These are phyloP conservation scores for Zoanthus solanderi DNA, from an alignment of 92 coral and sea anemone genomes.

Conservation along the genomic window DNA sequence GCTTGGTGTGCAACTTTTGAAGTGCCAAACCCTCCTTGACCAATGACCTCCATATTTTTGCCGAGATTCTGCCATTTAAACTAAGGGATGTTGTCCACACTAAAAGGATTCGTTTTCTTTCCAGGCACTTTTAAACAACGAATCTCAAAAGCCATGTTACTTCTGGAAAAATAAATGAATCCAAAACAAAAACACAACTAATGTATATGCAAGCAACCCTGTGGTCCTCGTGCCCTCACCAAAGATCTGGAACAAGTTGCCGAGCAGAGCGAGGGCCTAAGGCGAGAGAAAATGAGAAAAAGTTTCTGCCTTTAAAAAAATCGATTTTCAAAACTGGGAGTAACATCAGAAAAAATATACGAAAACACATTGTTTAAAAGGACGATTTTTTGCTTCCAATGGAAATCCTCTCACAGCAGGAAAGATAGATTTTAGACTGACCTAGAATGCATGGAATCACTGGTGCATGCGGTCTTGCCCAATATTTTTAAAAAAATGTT, in stretches of 20 bases:
- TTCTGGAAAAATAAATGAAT: slow-evolving; percentile 1
- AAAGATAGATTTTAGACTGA: not conserved
- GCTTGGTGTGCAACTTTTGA: no score
- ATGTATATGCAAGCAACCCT: not conserved
- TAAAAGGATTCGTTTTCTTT: no score
- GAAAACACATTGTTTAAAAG: not conserved
- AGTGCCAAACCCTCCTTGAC: no score
- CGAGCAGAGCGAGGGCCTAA: not conserved
- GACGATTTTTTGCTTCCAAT: not conserved
- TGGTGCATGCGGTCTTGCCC: not conserved
- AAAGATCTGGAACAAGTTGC: slow-evolving; percentile 2
- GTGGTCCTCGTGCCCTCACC: slow-evolving; percentile 24
- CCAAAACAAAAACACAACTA: not conserved
- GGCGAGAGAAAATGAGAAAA: slow-evolving; percentile 9
- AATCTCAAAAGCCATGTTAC: slow-evolving; percentile 19
- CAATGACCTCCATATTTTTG: no score
- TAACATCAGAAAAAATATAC: slow-evolving; percentile 7
- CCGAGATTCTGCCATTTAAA: no score
- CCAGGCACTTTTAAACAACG: not conserved
- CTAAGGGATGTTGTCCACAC: no score
- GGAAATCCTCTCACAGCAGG: not conserved
- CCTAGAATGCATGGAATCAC: not conserved
- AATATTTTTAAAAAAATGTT: not conserved
- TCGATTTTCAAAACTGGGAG: not conserved
- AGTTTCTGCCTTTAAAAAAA: slow-evolving; percentile 3